Evolutionary conservation across 1,140 invertebrate species (phyloP).

Genomic region (Cotesia glomerata): DNA sequence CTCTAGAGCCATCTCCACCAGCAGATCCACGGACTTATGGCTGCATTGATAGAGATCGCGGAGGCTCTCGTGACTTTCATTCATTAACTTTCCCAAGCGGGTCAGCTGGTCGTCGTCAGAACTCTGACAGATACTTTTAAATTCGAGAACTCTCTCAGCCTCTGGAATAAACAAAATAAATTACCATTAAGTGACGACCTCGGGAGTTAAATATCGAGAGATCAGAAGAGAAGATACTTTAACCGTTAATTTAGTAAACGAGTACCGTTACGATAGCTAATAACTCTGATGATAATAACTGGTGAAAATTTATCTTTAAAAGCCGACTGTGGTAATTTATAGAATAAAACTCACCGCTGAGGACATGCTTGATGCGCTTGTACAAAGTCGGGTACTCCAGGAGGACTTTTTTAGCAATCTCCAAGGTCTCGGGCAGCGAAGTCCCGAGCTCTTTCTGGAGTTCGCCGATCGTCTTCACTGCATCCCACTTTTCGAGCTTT

Average conservation of each 20-base stretch:
- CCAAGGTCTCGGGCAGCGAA: not conserved
- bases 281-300: too few relatives aligned
- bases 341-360: slow-evolving; percentile 64
- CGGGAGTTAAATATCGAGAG: not conserved
- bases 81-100: slow-evolving; percentile 85
- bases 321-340: too few relatives aligned
- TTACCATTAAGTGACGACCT: not conserved
- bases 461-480: slow-evolving; percentile 1
- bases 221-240: slow-evolving; percentile 18
- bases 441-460: slow-evolving; percentile 40
- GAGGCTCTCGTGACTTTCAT: slow-evolving; percentile 85
- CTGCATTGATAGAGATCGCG: slow-evolving; percentile 92
- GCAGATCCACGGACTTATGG: slow-evolving; percentile 83
- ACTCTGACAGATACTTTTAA: slow-evolving; percentile 57
- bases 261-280: not conserved
- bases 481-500: not conserved
- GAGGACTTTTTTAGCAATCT: not conserved
- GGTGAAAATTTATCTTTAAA: not conserved
- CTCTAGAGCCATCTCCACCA: slow-evolving; percentile 79
- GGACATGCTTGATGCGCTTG: slow-evolving; percentile 90
- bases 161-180: slow-evolving; percentile 49
- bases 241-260: not conserved
- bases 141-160: slow-evolving; percentile 64
- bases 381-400: slow-evolving; percentile 75
- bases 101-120: slow-evolving; percentile 59